phyloP scores from a whole-genome alignment of 2,888 invertebrate species.

The Ophion slaviceki region DNA sequence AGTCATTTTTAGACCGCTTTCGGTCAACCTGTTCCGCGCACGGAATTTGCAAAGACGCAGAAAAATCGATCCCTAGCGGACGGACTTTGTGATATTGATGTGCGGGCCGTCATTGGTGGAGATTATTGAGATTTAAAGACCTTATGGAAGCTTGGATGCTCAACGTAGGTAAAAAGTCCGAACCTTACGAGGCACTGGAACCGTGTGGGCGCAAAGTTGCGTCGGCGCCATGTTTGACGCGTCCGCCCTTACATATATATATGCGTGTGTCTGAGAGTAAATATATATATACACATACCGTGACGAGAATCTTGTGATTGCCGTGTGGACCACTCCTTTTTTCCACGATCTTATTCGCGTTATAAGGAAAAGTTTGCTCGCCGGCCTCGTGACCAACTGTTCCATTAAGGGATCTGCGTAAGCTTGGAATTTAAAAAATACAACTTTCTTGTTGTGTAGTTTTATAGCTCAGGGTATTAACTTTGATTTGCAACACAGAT shows the following conservation, averaged over 20 bases:
- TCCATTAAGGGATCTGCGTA: not conserved
- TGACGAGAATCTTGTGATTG: not conserved
- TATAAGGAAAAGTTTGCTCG: not conserved
- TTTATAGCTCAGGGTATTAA: not conserved
- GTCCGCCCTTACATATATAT: not conserved
- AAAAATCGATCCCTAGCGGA: not conserved
- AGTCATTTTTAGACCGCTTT: not conserved
- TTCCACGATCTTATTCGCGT: not conserved
- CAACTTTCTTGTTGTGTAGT: not conserved
- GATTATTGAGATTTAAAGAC: not conserved
- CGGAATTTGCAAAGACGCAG: not conserved
- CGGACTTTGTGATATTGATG: not conserved
- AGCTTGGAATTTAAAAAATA: not conserved
- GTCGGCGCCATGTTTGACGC: not conserved
- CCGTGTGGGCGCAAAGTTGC: not conserved
- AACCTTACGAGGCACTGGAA: not conserved
- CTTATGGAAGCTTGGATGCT: not conserved
- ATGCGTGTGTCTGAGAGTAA: not conserved
- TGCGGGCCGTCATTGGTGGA: not conserved
- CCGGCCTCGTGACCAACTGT: not conserved
- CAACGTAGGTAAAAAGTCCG: not conserved
- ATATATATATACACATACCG: not conserved
- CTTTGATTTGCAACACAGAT: too few species aligned
- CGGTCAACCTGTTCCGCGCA: not conserved
- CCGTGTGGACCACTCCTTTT: slow-evolving; percentile 1